Evolutionary conservation across 2,888 invertebrate genomes (phyloP).

Genomic region (Mimas tiliae): DNA sequence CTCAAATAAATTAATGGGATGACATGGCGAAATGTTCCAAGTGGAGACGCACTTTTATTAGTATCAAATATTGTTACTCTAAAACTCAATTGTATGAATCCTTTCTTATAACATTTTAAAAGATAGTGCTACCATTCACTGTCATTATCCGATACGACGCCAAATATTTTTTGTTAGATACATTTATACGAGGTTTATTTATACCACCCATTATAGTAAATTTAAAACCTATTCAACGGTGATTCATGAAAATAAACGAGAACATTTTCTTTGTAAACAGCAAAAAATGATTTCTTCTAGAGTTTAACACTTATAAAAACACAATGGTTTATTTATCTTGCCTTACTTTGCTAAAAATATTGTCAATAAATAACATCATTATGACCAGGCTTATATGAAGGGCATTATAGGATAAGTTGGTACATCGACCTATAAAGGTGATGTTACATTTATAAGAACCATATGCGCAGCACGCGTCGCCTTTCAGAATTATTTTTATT

Average conservation of each 20-base stretch:
- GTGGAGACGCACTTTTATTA: too few relatives aligned
- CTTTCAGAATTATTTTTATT: too few relatives aligned
- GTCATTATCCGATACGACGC: background rate
- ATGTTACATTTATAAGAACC: too few relatives aligned
- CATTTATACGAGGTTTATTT: background rate
- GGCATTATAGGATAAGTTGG: background rate
- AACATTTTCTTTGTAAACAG: background rate
- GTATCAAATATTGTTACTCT: too few relatives aligned
- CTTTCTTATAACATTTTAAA: too few relatives aligned
- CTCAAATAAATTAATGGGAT: too few relatives aligned
- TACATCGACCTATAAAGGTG: background rate
- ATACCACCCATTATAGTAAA: background rate
- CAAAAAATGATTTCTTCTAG: conserved; percentile 9
- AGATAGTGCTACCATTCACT: too few relatives aligned
- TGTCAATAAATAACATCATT: background rate
- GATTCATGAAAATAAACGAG: conserved; percentile 6
- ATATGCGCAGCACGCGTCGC: too few relatives aligned
- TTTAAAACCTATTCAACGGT: background rate
- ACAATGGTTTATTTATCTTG: background rate
- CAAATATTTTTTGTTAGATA: background rate
- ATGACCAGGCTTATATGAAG: background rate
- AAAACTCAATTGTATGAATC: too few relatives aligned
- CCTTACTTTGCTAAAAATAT: background rate
- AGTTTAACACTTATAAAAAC: background rate
- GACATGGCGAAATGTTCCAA: too few relatives aligned